phyloP scores from a whole-genome alignment of 2,888 invertebrate species.

The Limnephilus lunatus region DNA sequence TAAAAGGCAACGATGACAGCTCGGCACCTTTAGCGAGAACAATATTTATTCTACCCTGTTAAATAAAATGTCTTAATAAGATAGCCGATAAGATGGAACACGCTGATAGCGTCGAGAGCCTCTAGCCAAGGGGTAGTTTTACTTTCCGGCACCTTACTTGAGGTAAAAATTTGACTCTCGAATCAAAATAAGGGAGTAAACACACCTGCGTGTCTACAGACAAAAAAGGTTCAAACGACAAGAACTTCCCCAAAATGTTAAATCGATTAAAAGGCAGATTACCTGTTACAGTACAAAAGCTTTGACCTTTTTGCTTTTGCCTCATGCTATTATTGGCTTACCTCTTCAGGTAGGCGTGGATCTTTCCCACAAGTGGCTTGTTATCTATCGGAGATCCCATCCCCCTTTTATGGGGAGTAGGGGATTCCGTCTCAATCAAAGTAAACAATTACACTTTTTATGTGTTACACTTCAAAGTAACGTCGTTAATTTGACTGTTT shows the following conservation, averaged over 20 bases:
- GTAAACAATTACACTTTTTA: neutral
- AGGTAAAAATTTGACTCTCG: neutral
- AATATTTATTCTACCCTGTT: constrained; percentile 60
- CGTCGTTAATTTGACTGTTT: neutral
- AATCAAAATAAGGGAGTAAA: neutral
- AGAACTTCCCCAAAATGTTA: neutral
- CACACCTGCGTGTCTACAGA: neutral
- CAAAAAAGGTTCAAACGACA: neutral
- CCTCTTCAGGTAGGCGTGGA: neutral
- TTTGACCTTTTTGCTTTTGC: neutral
- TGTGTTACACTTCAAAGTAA: neutral
- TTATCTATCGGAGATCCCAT: constrained; percentile 3
- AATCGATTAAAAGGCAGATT: neutral
- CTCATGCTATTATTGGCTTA: neutral
- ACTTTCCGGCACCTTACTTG: neutral
- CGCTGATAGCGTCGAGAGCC: constrained; percentile 55
- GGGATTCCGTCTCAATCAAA: neutral
- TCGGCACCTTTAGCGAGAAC: constrained; percentile 56
- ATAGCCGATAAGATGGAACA: constrained; percentile 53
- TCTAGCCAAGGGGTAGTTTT: constrained; percentile 17
- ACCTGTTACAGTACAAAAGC: neutral
- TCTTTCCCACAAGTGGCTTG: neutral
- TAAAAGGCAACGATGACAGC: constrained; percentile 5
- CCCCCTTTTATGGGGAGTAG: neutral
- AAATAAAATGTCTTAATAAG: constrained; percentile 63